These are phyloP conservation scores for Heteractis magnifica DNA, from an alignment of 92 coral and sea anemone species.

Conservation along the genomic window DNA sequence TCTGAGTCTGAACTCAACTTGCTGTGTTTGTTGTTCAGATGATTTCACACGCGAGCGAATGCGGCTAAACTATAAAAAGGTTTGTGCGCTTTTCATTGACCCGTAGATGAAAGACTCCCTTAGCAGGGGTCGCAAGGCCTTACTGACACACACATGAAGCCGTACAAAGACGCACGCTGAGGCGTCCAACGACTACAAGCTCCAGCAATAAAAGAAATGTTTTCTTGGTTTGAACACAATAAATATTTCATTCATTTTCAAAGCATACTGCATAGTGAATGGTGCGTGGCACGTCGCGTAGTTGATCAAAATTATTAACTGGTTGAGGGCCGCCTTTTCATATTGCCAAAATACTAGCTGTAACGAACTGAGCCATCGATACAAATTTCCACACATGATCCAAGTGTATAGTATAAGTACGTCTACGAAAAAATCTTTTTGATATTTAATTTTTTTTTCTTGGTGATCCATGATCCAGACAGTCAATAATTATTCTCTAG, in stretches of 20 bases:
- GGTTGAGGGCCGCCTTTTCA: background rate
- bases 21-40: background rate
- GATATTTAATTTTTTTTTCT: background rate
- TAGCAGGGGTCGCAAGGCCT: constrained; percentile 6
- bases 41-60: constrained; percentile 29
- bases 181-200: background rate
- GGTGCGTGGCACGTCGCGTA: background rate
- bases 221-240: constrained; percentile 15
- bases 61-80: background rate
- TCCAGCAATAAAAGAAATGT: constrained; percentile 13
- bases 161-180: background rate
- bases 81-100: background rate
- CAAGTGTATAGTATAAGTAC: background rate
- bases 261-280: constrained; percentile 21
- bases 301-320: background rate
- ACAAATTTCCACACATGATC: background rate
- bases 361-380: background rate
- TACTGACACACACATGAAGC: constrained; percentile 1
- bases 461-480: background rate
- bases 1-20: background rate
- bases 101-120: background rate
- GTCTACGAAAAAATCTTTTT: background rate
- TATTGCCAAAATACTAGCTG: background rate
- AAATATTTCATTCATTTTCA: constrained; percentile 28
- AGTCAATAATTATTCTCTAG: background rate